A percentile compares a stretch with the other conserved stretches of the same genome.
phyloP scores from a whole-genome alignment of 2,888 invertebrate genomes.

The Marasmarcha lunaedactyla region DNA sequence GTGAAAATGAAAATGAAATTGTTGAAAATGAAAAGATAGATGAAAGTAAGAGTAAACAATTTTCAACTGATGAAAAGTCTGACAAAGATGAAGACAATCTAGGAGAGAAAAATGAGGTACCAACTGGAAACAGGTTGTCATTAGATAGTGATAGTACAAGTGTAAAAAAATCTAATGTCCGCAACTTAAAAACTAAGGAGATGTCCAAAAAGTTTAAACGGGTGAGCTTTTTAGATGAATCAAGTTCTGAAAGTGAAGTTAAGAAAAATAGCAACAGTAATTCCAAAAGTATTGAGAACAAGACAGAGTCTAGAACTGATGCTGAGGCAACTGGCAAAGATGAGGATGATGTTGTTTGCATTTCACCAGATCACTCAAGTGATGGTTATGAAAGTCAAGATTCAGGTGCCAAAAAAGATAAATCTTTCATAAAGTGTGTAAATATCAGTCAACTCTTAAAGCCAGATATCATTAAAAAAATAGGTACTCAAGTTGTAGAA shows the following conservation, averaged over 20 bases:
- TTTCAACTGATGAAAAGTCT: not conserved
- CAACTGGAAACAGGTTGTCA: no score
- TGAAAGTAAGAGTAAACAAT: constrained; percentile 1
- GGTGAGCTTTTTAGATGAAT: constrained; percentile 7
- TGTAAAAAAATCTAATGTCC: constrained; percentile 1
- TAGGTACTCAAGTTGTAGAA: not conserved
- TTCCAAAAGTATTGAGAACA: no score
- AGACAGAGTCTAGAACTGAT: not conserved
- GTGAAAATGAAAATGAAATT: constrained; percentile 11
- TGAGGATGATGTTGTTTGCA: constrained; percentile 6
- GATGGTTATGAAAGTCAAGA: constrained; percentile 10
- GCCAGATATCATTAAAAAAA: constrained; percentile 25
- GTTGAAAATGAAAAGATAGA: constrained; percentile 6
- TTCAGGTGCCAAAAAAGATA: constrained; percentile 9
- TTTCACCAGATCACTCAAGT: constrained; percentile 6
- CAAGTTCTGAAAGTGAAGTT: constrained; percentile 6
- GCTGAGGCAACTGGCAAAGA: no score
- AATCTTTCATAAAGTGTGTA: constrained; percentile 49
- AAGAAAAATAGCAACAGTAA: constrained; percentile 1
- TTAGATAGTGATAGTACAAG: not conserved
- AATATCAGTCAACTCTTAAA: constrained; percentile 45
- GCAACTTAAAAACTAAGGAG: no score
- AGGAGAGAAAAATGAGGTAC: not conserved
- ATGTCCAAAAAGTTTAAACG: constrained; percentile 1
- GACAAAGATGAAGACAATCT: not conserved